phyloP scores from a whole-genome alignment of 2,888 invertebrate species.

The Mythimna pallens region DNA sequence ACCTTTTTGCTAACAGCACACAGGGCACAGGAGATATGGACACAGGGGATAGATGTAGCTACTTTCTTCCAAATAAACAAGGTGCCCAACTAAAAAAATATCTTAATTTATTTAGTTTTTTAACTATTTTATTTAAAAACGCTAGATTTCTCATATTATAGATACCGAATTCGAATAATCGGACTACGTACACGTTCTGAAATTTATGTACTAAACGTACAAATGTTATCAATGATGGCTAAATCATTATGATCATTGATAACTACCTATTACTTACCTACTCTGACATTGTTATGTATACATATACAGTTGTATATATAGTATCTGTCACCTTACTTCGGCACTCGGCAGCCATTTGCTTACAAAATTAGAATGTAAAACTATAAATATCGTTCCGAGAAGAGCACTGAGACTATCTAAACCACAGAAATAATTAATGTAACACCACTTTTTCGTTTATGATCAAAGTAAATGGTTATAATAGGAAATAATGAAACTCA shows the following conservation, averaged over 20 bases:
- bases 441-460: conserved; percentile 54
- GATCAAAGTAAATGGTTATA: conserved; percentile 61
- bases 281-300: conserved; percentile 53
- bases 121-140: conserved; percentile 2
- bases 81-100: neutral
- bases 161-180: conserved; percentile 1
- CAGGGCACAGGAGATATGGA: too few relatives aligned
- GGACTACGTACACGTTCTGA: neutral
- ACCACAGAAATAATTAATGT: conserved; percentile 39
- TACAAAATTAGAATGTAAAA: conserved; percentile 88
- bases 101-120: neutral
- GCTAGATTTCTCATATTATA: neutral
- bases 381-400: conserved; percentile 78
- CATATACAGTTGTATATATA: conserved; percentile 57
- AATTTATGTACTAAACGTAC: conserved; percentile 4
- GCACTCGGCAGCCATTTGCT: conserved; percentile 90
- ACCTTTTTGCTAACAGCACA: neutral
- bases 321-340: conserved; percentile 81
- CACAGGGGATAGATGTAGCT: too few relatives aligned
- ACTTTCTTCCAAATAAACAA: neutral
- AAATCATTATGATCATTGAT: conserved; percentile 41
- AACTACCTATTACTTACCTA: conserved; percentile 49
- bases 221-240: conserved; percentile 32
- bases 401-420: conserved; percentile 51
- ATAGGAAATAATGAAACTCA: conserved; percentile 82